Conservation (phyloP, 1,140 invertebrate genomes). For the Pomacea maculata region DNA sequence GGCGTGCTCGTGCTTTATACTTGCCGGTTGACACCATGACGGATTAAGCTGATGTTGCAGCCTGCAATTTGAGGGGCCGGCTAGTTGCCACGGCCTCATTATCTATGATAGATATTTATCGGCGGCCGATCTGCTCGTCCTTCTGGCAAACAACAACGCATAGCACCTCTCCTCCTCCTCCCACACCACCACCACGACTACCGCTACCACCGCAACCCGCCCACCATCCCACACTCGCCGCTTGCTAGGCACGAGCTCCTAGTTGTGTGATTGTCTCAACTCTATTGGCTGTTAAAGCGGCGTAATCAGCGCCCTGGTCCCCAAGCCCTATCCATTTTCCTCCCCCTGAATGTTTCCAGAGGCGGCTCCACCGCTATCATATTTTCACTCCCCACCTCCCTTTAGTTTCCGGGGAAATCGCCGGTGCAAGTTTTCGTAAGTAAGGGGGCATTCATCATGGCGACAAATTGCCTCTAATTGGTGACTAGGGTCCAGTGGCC, state of each 20-base stretch:
- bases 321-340: no score
- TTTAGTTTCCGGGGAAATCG: not conserved
- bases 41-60: slow-evolving; percentile 20
- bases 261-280: no score
- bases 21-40: slow-evolving; percentile 19
- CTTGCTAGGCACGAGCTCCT: no score
- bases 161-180: no score
- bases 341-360: no score
- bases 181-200: no score
- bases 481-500: not conserved
- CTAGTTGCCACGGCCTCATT: slow-evolving; percentile 15
- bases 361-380: no score
- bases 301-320: no score
- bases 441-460: slow-evolving; percentile 15
- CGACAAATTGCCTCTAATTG: slow-evolving; percentile 19
- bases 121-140: not conserved
- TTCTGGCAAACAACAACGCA: no score
- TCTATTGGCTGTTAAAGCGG: no score
- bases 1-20: slow-evolving; percentile 16
- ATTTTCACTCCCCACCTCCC: not conserved
- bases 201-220: no score
- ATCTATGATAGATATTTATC: slow-evolving; percentile 26
- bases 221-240: no score
- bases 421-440: slow-evolving; percentile 4
- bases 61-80: slow-evolving; percentile 18